A percentile compares a stretch with the other conserved stretches of the same genome.
Evolutionary conservation across 2,113 vertebrate genomes (phyloP).

Genomic region (Oryzias celebensis): DNA sequence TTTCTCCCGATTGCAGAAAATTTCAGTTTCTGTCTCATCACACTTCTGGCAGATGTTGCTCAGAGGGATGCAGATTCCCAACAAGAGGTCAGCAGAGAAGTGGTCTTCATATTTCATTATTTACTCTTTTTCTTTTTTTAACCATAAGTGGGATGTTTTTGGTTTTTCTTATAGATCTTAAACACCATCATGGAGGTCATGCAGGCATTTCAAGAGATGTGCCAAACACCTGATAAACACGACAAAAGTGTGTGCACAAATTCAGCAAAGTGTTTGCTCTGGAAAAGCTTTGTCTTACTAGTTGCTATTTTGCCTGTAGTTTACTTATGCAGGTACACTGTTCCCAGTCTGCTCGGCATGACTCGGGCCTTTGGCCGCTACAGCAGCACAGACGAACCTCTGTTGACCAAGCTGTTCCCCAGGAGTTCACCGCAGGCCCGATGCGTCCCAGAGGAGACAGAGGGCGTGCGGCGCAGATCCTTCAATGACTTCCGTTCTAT

Average conservation of each 20-base stretch:
- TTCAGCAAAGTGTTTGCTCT: neutral
- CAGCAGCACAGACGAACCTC: slow-evolving; percentile 87
- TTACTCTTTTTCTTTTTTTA: neutral
- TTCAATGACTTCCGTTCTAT: slow-evolving; percentile 97
- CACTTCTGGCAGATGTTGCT: slow-evolving; percentile 89
- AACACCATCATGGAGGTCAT: slow-evolving; percentile 88
- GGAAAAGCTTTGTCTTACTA: neutral
- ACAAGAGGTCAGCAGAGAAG: slow-evolving; percentile 56
- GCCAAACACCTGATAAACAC: slow-evolving; percentile 87
- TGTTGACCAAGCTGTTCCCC: slow-evolving; percentile 92
- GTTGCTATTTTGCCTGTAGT: slow-evolving; percentile 70
- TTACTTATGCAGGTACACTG: slow-evolving; percentile 87
- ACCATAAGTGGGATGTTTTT: slow-evolving; percentile 1
- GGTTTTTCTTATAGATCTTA: slow-evolving; percentile 79
- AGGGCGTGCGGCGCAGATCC: slow-evolving; percentile 88
- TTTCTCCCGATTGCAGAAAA: slow-evolving; percentile 91
- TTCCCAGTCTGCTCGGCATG: slow-evolving; percentile 90
- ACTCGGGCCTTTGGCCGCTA: slow-evolving; percentile 92
- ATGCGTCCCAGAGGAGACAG: slow-evolving; percentile 82
- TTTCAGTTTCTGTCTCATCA: slow-evolving; percentile 95
- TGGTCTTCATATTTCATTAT: neutral
- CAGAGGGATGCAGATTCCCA: slow-evolving; percentile 73
- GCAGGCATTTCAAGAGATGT: slow-evolving; percentile 87
- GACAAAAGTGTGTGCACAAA: slow-evolving; percentile 84
- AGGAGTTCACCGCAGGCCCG: slow-evolving; percentile 78